Evolutionary conservation across 2,797 vertebrate genomes (phyloP), one percentile per base, ranked within the genome.

Genomic region (Schizopygopsis malacanthus): DNA sequence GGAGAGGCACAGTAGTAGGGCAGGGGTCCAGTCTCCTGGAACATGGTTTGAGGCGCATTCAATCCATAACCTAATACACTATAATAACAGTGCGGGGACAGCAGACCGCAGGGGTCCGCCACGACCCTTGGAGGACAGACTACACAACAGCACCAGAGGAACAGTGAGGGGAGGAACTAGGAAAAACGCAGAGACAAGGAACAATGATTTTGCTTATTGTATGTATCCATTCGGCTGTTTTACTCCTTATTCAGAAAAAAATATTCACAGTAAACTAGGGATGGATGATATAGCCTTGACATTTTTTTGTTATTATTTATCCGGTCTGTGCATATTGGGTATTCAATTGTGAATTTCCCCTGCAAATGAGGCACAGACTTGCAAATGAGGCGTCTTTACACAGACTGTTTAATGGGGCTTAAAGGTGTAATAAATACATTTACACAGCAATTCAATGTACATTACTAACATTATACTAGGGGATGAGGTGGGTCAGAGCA

Each of bases 21-120:
- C 85, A 8, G 94, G 92, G 8, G 84, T 88, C 0, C 93, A 92
- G 28, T 50, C 90, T 47, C 93, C 92, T 0, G 93, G 89, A 50
- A 89, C 93, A 5, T 95, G 95, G 95, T 93, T 92, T 5, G 91
- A 95, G 39, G 89, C 95, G 0, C 93, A 94, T 87, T 90, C 94
- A 61, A 83, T 92, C 80, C 88, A 95, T 90, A 96, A 93, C 90
- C 85, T 69, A 16, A 92, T 94, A 4, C 92, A 91, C 37, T 95
- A 95, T 86, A 95, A 94, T 75, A 91, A 90, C 41, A 87, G 89
- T 41, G 76, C 94, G 63, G 89, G 91, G 15, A 90, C 93, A 4
- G 90, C 88, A 2, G 94, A 94, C 56, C 89, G 92, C 25, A 91
- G 88, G 56, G 91, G 91, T 54, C 86, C 93, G 37, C 90, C 93